Evolutionary conservation across 1,140 invertebrate species (phyloP).

Genomic region (Drosophila arizonae): DNA sequence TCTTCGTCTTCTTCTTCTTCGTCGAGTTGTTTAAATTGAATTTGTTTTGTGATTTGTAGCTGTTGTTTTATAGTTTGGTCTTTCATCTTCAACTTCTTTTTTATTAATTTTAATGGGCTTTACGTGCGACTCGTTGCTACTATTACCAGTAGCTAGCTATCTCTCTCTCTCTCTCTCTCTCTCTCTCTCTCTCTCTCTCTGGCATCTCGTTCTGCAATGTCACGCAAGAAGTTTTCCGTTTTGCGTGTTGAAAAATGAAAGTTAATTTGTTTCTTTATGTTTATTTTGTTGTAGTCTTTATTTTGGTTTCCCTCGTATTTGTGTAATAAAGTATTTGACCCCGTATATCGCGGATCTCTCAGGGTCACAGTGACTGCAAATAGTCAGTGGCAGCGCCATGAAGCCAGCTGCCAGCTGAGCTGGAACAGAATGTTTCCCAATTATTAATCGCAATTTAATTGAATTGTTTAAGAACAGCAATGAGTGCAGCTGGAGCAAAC

Average conservation of each 20-base stretch:
- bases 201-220: slow-evolving; percentile 53
- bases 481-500: slow-evolving; percentile 19
- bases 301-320: slow-evolving; percentile 13
- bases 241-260: slow-evolving; percentile 76
- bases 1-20: slow-evolving; percentile 22
- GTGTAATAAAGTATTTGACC: slow-evolving; percentile 52
- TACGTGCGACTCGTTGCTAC: slow-evolving; percentile 49
- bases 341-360: slow-evolving; percentile 23
- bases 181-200: slow-evolving; percentile 6
- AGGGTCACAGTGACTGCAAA: slow-evolving; percentile 26
- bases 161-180: not conserved
- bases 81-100: slow-evolving; percentile 32
- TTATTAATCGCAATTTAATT: slow-evolving; percentile 73
- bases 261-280: slow-evolving; percentile 50
- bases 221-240: slow-evolving; percentile 71
- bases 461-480: slow-evolving; percentile 63
- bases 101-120: slow-evolving; percentile 76
- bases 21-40: slow-evolving; percentile 39
- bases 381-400: slow-evolving; percentile 45
- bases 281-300: slow-evolving; percentile 12
- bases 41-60: slow-evolving; percentile 52
- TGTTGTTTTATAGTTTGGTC: slow-evolving; percentile 33
- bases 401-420: slow-evolving; percentile 50
- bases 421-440: slow-evolving; percentile 57
- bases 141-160: slow-evolving; percentile 6